Evolutionary conservation across 2,113 vertebrate species (phyloP), one percentile per base, ranked within the genome.

Genomic region (Chloebia gouldiae): DNA sequence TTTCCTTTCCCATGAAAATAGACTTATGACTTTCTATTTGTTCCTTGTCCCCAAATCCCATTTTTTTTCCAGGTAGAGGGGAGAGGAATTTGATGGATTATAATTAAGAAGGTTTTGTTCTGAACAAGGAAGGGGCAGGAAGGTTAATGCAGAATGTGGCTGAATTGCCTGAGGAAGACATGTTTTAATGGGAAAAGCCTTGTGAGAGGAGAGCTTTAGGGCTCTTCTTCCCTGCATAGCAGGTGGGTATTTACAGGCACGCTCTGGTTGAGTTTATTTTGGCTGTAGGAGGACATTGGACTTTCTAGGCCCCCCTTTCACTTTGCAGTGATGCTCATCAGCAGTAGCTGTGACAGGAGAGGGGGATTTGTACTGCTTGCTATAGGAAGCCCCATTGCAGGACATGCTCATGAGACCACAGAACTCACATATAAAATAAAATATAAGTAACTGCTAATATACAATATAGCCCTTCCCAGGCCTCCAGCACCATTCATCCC

Each of bases 1-100:
- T 95, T 96, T 95, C 80, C 79, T 93, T 95, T 95, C 94, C 94
- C 92, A 88, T 49, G 90, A 81, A 95, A 95, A 93, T 71, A 90
- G 76, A 95, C 82, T 95, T 93, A 95, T 0, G 44, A 61, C 76
- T 86, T 86, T 9, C 5, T 64, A 37, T 86, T 90, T 83, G 82
- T 88, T 95, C 85, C 85, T 86, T 83, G 85, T 86, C 64, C 79
- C 51, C 76, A 95, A 61, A 95, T 92, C 92, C 56, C 68, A n/a
- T 94, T 93, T 71, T 73, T 78, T 77, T 86, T 47, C 51, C 85
- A 93, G 88, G 93, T 70, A 66, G 47, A 90, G 39, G 35, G 89
- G n/a, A 88, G 47, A 87, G 76, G 79, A 80, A 90, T 92, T 94
- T 75, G 76, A 37, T 21, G 76, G 95, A 94, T 97, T 96, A 92